Base-by-base conservation (phyloP, 2,113 vertebrate species). In the Chlorodrepanis virens region DNA sequence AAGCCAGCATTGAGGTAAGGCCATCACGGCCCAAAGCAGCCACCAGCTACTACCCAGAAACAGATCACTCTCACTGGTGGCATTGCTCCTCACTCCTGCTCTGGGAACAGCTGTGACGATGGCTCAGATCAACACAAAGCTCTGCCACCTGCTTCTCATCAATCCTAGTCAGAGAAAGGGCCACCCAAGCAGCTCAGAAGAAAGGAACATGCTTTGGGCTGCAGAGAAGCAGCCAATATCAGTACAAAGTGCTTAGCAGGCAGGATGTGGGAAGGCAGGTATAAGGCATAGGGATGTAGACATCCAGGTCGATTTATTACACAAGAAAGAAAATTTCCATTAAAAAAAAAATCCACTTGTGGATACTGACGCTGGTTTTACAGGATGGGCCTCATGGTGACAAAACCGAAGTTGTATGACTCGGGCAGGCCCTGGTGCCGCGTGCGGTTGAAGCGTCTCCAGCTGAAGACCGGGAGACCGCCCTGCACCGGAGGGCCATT, bases 401-500 rank as follows among this genome's bases (percentile, higher is more conserved):
- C 49, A 5, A 99, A 99, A 44, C 94, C 92, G 74, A 99, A 99
- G 97, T 99, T 98, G 96, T 99, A 99, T 0, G 64, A 94, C 6
- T 45, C 96, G 0, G 99, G 99, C 96, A 99, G 98, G 27, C 99
- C 99, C 91, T 97, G 95, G 89, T 99, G 99, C 10, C 87, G 94
- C 0, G 99, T 98, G 91, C 64, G 92, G 97, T 98, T 98, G 96
- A 99, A 99, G 6, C 35, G 53, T 21, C 87, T 97, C 99, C 99
- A 99, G 42, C 9, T 81, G 96, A 99, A 99, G 8, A 98, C 96
- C 0, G 98, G 98, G 35, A 99, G 98, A 3, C 98, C 98, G 0
- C 95, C 98, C 94, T 99, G 98, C 1, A 99, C 98, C 0, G 99
- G 98, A 7, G 99, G 99, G 3, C 99, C 99, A 21, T 98, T 99